Evolutionary conservation across 1,140 invertebrate species (phyloP).

Genomic region (Heterodera schachtii): DNA sequence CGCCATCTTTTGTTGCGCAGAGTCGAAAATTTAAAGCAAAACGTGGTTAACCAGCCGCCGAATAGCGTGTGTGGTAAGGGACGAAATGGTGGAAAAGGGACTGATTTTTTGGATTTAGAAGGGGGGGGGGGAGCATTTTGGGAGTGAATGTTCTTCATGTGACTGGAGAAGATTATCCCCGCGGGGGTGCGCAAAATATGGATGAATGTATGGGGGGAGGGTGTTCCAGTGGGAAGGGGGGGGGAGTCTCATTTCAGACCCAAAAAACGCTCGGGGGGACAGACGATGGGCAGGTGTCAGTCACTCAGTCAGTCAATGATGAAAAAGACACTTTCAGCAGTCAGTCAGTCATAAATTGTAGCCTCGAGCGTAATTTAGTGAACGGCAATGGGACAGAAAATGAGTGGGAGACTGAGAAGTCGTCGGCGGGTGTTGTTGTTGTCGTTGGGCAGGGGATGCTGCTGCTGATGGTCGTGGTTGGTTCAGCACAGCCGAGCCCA

Average conservation of each 20-base stretch:
- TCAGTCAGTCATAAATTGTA: not conserved
- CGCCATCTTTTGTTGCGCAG: not conserved
- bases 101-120: not conserved
- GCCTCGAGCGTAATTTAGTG: conserved; percentile 3
- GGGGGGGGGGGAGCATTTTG: too few species aligned
- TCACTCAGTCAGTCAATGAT: not conserved
- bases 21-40: not conserved
- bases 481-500: not conserved
- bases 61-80: not conserved
- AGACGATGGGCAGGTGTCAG: not conserved
- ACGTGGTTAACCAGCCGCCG: not conserved
- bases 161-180: not conserved
- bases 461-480: not conserved
- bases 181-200: not conserved
- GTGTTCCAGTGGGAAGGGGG: not conserved
- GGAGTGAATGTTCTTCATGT: not conserved
- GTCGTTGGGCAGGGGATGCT: not conserved
- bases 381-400: not conserved
- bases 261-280: not conserved
- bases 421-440: too few species aligned
- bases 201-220: not conserved
- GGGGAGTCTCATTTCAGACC: not conserved
- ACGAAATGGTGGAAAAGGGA: not conserved
- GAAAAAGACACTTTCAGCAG: not conserved
- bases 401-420: not conserved